phyloP scores from a whole-genome alignment of 2,888 invertebrate genomes.

The Melanostoma mellinum region DNA sequence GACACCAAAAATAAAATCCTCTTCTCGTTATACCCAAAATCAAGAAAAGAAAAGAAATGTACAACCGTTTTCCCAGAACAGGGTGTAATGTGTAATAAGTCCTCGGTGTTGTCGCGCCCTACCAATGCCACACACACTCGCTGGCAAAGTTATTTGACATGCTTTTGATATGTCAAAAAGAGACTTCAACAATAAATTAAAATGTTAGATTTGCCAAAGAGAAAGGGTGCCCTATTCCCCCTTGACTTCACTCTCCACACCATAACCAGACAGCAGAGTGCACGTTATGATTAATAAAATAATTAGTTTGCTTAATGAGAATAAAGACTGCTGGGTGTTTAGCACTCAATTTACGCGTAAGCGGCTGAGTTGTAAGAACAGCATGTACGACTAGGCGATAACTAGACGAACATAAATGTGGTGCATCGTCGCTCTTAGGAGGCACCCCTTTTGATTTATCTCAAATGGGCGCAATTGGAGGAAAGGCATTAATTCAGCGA shows the following conservation, averaged over 20 bases:
- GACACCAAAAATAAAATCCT: slow-evolving; percentile 66
- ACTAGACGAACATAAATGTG: slow-evolving; percentile 45
- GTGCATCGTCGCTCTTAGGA: background rate
- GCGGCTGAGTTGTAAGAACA: slow-evolving; percentile 56
- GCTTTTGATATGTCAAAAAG: slow-evolving; percentile 71
- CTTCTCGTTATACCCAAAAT: slow-evolving; percentile 57
- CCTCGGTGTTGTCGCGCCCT: slow-evolving; percentile 13
- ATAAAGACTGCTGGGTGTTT: slow-evolving; percentile 64
- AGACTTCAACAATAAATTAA: slow-evolving; percentile 69
- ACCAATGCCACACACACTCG: slow-evolving; percentile 39
- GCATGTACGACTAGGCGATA: slow-evolving; percentile 65
- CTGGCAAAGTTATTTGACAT: slow-evolving; percentile 60
- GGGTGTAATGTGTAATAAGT: slow-evolving; percentile 7
- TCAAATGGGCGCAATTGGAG: slow-evolving; percentile 57
- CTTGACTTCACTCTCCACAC: background rate
- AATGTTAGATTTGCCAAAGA: slow-evolving; percentile 66
- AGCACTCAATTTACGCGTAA: slow-evolving; percentile 69
- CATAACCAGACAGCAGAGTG: slow-evolving; percentile 22
- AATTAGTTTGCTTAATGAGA: slow-evolving; percentile 75
- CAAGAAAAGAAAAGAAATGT: slow-evolving; percentile 23
- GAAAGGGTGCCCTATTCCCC: background rate
- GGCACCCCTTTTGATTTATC: slow-evolving; percentile 60
- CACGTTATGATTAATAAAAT: slow-evolving; percentile 74
- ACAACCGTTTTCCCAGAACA: slow-evolving; percentile 25
- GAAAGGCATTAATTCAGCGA: slow-evolving; percentile 64